Base-by-base conservation (phyloP, 2,113 vertebrate genomes). In the Dermatemys mawii region DNA sequence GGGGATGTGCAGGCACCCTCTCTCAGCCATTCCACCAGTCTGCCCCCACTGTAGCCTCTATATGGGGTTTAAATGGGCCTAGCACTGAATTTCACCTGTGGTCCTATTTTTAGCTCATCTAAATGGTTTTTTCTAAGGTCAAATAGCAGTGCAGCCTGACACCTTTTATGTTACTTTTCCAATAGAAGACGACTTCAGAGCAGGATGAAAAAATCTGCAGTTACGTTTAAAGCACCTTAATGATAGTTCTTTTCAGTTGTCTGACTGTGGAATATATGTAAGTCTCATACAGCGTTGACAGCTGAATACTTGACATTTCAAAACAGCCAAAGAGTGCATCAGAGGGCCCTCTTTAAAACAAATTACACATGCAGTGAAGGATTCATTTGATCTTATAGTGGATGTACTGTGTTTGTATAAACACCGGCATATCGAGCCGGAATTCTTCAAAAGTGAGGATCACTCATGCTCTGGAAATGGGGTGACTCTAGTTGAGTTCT, bases 401-500 rank as follows among this genome's bases (percentile, higher is more conserved):
- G 60, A 38, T 38, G 48, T 13, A n/a, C 0, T 70, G 8, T 94
- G 21, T 48, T 83, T 11, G 79, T 7, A 54, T 21, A 3, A 13
- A 48, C 2, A 11, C 5, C 2, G 82, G 11, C 57, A 75, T 55
- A 49, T 22, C 22, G 41, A 44, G 6, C 41, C 44, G 13, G 46
- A 27, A 24, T 76, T 70, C 63, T 29, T 76, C 41, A 46, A 46
- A 46, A 46, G 13, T 26, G 26, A 9, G 24, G 22, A 26, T 73
- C 8, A 41, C 41, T 73, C 3, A 4, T 78, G 87, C 38, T 84
- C 21, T 86, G 21, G 53, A 81, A 91, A 44, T 35, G 22, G 12
- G n/a, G 75, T 53, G 27, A 86, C 49, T 94, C 0, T n/a, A 0
- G 0, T 3, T 70, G n/a, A 14, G 2, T 50, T 93, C 73, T 41